Evolutionary conservation across 92 coral and sea anemone genomes (phyloP).

Genomic region (Epizoanthus stellaris): DNA sequence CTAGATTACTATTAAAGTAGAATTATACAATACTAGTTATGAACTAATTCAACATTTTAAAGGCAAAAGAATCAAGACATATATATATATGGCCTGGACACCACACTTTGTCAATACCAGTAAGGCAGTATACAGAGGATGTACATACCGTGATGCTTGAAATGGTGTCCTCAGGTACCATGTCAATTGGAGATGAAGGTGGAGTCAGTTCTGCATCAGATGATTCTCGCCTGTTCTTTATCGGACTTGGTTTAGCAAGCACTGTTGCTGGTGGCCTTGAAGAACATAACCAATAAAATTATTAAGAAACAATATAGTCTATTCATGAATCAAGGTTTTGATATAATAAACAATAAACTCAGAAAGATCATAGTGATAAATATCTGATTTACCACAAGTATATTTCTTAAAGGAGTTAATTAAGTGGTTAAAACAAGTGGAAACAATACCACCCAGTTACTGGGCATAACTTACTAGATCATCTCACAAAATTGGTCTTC

Average conservation of each 20-base stretch:
- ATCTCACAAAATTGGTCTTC: no score
- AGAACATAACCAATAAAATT: not conserved
- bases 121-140: not conserved
- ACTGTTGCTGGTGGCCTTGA: slow-evolving; percentile 97
- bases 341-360: not conserved
- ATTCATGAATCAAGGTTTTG: not conserved
- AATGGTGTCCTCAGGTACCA: slow-evolving; percentile 78
- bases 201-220: slow-evolving; percentile 98
- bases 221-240: slow-evolving; percentile 82
- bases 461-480: no score
- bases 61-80: no score
- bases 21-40: no score
- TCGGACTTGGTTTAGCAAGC: slow-evolving; percentile 84
- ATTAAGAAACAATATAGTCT: not conserved
- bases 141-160: slow-evolving; percentile 95
- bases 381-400: no score
- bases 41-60: no score
- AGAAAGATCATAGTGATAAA: no score
- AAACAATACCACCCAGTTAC: no score
- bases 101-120: no score
- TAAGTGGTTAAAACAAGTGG: no score
- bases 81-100: no score
- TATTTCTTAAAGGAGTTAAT: no score
- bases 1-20: not conserved
- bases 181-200: slow-evolving; percentile 88